Evolutionary conservation across 2,888 invertebrate species (phyloP).

Genomic region (Lampropteryx suffumata): DNA sequence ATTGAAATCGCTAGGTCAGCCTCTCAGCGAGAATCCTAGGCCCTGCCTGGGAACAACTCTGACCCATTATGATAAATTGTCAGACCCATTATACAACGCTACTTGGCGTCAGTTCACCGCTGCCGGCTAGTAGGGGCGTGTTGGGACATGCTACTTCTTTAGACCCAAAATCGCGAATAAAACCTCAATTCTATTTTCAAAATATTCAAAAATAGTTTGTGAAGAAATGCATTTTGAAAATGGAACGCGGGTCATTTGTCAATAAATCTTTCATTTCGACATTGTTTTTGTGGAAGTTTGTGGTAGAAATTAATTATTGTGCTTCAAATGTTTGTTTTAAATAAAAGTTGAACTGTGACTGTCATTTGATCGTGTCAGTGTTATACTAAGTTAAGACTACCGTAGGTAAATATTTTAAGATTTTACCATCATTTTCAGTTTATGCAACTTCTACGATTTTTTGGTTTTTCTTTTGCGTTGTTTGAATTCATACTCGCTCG

Average conservation of each 20-base stretch:
- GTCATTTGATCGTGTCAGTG: slow-evolving; percentile 32
- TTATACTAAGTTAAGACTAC: background rate
- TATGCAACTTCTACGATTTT: too few relatives aligned
- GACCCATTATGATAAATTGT: slow-evolving; percentile 75
- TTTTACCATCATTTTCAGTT: too few relatives aligned
- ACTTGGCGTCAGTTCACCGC: slow-evolving; percentile 66
- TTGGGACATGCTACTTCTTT: slow-evolving; percentile 42
- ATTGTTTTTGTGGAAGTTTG: slow-evolving; percentile 19
- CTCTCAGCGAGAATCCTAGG: slow-evolving; percentile 60
- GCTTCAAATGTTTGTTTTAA: slow-evolving; percentile 38
- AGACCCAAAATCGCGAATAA: slow-evolving; percentile 30
- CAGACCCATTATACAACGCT: slow-evolving; percentile 73
- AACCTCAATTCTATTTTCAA: slow-evolving; percentile 16
- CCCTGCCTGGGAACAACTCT: slow-evolving; percentile 61
- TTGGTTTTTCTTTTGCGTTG: too few relatives aligned
- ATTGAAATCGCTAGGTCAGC: slow-evolving; percentile 41
- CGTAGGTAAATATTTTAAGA: too few relatives aligned
- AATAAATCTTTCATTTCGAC: slow-evolving; percentile 9
- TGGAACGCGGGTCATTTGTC: slow-evolving; percentile 35
- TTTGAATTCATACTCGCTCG: too few relatives aligned
- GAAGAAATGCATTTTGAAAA: slow-evolving; percentile 27
- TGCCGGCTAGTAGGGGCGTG: slow-evolving; percentile 63
- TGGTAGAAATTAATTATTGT: background rate
- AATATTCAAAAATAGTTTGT: slow-evolving; percentile 25
- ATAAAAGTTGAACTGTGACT: slow-evolving; percentile 34